Evolutionary conservation across 2,888 invertebrate genomes (phyloP).

Genomic region (Polia nebulosa): DNA sequence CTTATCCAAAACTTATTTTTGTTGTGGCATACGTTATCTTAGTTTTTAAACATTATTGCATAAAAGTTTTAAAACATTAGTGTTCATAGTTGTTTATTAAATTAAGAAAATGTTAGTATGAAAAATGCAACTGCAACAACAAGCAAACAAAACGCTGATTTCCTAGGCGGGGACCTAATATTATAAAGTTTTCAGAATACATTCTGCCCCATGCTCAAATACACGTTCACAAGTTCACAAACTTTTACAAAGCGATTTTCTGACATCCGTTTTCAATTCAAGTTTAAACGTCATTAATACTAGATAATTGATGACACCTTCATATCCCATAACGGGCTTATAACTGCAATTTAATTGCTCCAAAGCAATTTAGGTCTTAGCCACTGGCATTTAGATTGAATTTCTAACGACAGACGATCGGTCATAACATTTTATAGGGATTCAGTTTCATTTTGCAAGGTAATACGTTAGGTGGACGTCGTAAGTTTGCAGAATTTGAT

Average conservation of each 20-base stretch:
- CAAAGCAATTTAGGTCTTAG: slow-evolving; percentile 54
- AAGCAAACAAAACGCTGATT: too few relatives aligned
- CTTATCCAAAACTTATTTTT: too few relatives aligned
- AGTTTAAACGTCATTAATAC: slow-evolving; percentile 36
- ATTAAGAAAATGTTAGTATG: too few relatives aligned
- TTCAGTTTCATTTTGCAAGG: slow-evolving; percentile 49
- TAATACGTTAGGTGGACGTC: slow-evolving; percentile 41
- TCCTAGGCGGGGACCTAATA: too few relatives aligned
- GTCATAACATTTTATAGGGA: slow-evolving; percentile 53
- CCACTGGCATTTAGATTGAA: slow-evolving; percentile 54
- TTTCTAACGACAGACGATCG: slow-evolving; percentile 40
- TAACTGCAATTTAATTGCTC: slow-evolving; percentile 58
- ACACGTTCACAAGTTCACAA: background rate
- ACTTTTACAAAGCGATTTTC: slow-evolving; percentile 14
- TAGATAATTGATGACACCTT: slow-evolving; percentile 47
- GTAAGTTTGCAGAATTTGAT: slow-evolving; percentile 27
- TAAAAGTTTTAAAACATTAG: too few relatives aligned
- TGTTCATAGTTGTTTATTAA: too few relatives aligned
- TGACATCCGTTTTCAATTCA: slow-evolving; percentile 35
- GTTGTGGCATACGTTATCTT: too few relatives aligned
- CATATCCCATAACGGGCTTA: slow-evolving; percentile 31
- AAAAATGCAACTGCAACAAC: too few relatives aligned
- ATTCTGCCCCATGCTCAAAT: background rate
- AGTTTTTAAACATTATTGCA: too few relatives aligned
- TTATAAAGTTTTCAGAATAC: too few relatives aligned